phyloP scores from a whole-genome alignment of 2,797 vertebrate genomes.

The Erethizon dorsatum region DNA sequence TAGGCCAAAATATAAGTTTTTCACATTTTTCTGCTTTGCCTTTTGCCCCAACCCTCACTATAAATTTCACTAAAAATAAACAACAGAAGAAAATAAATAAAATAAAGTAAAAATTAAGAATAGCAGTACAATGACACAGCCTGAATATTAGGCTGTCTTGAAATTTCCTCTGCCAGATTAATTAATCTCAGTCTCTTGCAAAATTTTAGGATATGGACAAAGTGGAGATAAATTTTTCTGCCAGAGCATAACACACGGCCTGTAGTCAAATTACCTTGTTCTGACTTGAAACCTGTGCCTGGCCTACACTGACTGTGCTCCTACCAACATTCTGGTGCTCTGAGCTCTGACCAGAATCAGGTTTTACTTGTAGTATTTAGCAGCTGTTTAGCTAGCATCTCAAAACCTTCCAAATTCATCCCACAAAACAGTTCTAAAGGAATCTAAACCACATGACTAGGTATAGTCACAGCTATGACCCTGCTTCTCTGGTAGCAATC shows the following conservation, averaged over 20 bases:
- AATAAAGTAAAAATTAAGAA: too few species aligned
- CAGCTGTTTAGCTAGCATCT: neutral
- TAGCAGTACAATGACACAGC: neutral
- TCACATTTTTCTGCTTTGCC: neutral
- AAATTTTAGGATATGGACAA: neutral
- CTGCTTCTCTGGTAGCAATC: neutral
- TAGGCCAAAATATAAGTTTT: neutral
- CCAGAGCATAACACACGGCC: neutral
- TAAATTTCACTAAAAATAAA: neutral
- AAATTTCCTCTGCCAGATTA: neutral
- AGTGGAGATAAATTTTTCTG: neutral
- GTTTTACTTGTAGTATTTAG: neutral
- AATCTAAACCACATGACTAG: neutral
- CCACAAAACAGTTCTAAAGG: neutral
- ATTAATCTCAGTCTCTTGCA: neutral
- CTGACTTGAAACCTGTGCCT: neutral
- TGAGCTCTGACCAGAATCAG: neutral
- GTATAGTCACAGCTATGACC: neutral
- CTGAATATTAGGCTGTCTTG: neutral
- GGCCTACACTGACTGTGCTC: neutral
- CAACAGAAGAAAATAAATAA: neutral
- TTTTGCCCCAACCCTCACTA: neutral
- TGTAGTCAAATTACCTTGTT: neutral
- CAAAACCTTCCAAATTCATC: neutral
- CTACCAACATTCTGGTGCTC: neutral